Base-by-base conservation (phyloP, 2,888 invertebrate genomes). In the Craniophora ligustri region DNA sequence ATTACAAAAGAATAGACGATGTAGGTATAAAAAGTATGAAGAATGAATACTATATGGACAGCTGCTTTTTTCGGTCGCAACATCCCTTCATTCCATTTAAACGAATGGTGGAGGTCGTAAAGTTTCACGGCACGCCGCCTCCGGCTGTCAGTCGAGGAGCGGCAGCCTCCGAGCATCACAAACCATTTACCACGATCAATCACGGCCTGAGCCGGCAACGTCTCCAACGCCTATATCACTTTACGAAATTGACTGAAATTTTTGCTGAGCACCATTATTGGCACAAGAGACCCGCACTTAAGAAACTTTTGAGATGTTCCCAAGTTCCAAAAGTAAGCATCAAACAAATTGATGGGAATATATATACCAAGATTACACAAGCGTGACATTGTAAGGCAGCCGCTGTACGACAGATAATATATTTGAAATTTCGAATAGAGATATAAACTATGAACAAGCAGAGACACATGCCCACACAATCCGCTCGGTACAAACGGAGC, bases 131-230 rank as follows among this genome's bases (percentile, higher is more conserved):
- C 78, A 76, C 77, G 73, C 67, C 79, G 78, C 82, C 77, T 75
- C 69, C 65, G 78, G 76, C 80, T 79, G 80, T 81, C 82, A 75
- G 69, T 61, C 61, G 58, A 65, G 55, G 65, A 69, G 62, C 68
- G 55, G 44, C 58, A 58, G 71, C 60, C 64, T 66, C 56, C 59
- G 67, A 75, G 75, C 76, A 81, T 82, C 84, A 86, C 86, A 80
- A 85, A 78, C 86, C 86, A 87, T 87, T 89, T 87, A 82, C 87
- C 78, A 77, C 85, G 80, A 89, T 88, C 89, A 88, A 88, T 89
- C 88, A 88, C 85, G 69, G 54, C 53, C 55, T 74, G 75, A 78
- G 76, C 75, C 74, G 71, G 72, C 69, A 69, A 68, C 76, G 78
- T 81, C 84, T 82, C 72, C 70, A 62, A 72, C 72, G 81, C 81